Evolutionary conservation across 2,888 invertebrate species (phyloP), one percentile per base, ranked within the genome.

Genomic region (Oithona nana): DNA sequence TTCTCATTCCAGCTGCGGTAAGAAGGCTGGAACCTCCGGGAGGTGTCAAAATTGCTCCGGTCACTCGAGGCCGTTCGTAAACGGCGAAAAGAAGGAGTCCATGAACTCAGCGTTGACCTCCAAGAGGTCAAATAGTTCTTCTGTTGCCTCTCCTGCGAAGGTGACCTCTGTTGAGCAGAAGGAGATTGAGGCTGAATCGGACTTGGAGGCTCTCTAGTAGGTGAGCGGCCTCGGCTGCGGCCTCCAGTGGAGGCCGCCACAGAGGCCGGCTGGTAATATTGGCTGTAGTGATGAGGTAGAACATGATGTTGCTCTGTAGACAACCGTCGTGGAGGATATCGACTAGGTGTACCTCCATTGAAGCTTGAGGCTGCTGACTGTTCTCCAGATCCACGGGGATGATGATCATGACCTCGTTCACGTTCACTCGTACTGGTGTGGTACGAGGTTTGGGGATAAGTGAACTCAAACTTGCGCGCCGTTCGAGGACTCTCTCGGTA

Each of bases 1-100:
- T 55, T 52, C 49, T 62, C 62, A 28, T 62, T 62, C 56, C 52
- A 56, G 26, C 62, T 62, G 26, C 62, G 13, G 39, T 62, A 62
- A 11, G 54, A 28, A 4, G 62, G 62, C 20, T 54, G 54, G 11
- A 54, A 54, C 26, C 62, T 55, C 16, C 56, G n/a, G 13, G 29
- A 28, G 16, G 52, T 20, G 48, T 62, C 62, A 39, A 62, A 56
- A 48, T 28, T 31, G n/a, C 49, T 30, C 4, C 62, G 55, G 22
- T 62, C 62, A 8, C 49, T 56, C 28, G 56, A 57, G 16, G 62
- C 30, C 11, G 62, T 62, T 6, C 62, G 55, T 16, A 56, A 31
- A 3, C 56, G 28, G 20, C 62, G 2, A 16, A 62, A 30, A n/a
- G 56, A 39, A 22, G 49, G 20, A 11, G 62, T 56, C 39, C 54